Evolutionary conservation across 2,113 vertebrate species (phyloP), one percentile per base, ranked within the genome.

Genomic region (Amazona guildingii): DNA sequence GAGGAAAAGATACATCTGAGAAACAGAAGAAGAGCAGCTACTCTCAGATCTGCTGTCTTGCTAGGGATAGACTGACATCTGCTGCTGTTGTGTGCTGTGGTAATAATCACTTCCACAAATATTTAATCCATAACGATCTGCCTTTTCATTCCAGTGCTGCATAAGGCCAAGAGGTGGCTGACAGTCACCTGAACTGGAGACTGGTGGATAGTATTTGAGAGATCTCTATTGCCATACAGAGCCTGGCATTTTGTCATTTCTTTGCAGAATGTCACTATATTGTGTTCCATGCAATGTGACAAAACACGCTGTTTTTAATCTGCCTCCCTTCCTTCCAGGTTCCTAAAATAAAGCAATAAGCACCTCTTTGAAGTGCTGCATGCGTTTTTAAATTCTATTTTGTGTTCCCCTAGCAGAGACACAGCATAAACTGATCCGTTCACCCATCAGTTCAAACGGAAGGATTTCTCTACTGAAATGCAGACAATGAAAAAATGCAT

Each of bases 241-340:
- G 41, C 33, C 72, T 95, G 92, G 80, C 4, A 23, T 95, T 96
- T 96, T 95, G 94, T 96, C 67, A 84, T 81, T 94, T 90, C 63
- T 61, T 93, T 81, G 83, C 86, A 86, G 73, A 75, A 81, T 93
- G 93, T 95, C 94, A 92, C 93, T 83, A 61, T n/a, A 37, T 92
- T 94, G 89, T 92, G 85, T 91, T 96, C 81, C 67, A 44, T 92
- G 92, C 81, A 82, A 92, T 74, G 49, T 97, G 94, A 96, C 92
- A 95, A 95, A 96, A 95, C 89, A 94, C n/a, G 73, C 69, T 91
- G 79, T 5, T 96, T 94, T 94, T 96, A 97, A 96, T 96, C 92
- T 93, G 80, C 63, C 46, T 94, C 41, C 59, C 66, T 90, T 43
- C 67, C 57, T 91, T 95, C 87, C 57, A 93, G 66, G 61, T 91